Evolutionary conservation across 64 coral and sea anemone genomes (phyloP).

Genomic region (Actinia equina): DNA sequence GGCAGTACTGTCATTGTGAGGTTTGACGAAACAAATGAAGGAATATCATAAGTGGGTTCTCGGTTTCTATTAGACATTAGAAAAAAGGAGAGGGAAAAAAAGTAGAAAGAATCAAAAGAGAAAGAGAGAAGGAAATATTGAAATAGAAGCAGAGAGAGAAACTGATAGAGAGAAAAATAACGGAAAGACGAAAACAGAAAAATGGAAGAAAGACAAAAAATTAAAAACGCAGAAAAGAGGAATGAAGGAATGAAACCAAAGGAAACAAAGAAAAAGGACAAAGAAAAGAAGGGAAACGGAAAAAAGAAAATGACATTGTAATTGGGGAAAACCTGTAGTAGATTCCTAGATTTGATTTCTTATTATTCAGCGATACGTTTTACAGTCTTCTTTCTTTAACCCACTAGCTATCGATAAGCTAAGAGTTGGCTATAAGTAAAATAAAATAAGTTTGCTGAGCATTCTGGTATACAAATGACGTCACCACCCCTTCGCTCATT

Average conservation of each 20-base stretch:
- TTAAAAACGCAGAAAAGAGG: background rate
- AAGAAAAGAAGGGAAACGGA: background rate
- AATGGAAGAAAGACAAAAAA: too few relatives aligned
- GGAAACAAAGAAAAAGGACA: background rate
- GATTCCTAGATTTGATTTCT: too few relatives aligned
- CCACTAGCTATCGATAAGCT: too few relatives aligned
- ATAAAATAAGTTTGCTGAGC: background rate
- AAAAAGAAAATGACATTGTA: background rate
- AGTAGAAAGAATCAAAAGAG: background rate
- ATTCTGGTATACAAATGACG: background rate
- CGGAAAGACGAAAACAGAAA: too few relatives aligned
- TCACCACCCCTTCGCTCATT: background rate
- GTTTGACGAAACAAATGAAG: background rate
- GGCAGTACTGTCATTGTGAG: background rate
- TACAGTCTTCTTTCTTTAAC: too few relatives aligned
- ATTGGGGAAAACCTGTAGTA: too few relatives aligned
- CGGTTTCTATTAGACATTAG: background rate
- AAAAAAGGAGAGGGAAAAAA: background rate
- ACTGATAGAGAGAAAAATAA: background rate
- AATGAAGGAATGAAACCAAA: background rate
- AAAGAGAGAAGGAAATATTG: background rate
- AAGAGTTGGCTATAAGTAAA: too few relatives aligned
- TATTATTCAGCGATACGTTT: too few relatives aligned
- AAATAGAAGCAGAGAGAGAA: background rate
- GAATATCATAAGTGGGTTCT: too few relatives aligned